phyloP scores from a whole-genome alignment of 2,113 vertebrate genomes.

The Campylorhamphus procurvoides region DNA sequence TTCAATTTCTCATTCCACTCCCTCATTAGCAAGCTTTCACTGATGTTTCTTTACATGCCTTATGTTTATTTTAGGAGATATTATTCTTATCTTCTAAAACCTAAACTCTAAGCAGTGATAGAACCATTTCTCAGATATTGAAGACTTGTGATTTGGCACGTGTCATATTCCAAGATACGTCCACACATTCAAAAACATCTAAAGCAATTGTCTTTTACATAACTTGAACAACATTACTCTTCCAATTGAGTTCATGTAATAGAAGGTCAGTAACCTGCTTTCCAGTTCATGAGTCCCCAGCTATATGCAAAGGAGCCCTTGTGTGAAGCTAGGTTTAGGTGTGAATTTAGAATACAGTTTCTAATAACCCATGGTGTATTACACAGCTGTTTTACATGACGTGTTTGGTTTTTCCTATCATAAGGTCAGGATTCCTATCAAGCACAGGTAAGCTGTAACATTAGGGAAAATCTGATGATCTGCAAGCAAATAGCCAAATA shows the following conservation, averaged over 20 bases:
- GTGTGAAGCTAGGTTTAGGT: background rate
- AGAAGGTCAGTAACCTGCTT: background rate
- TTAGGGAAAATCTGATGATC: background rate
- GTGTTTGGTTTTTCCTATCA: background rate
- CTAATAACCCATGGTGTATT: background rate
- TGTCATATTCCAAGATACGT: background rate
- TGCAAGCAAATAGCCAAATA: background rate
- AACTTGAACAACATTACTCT: background rate
- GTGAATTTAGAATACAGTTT: background rate
- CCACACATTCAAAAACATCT: background rate
- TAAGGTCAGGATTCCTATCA: background rate
- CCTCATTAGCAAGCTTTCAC: conserved; percentile 3
- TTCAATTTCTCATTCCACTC: background rate
- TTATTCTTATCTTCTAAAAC: conserved; percentile 26
- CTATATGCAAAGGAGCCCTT: background rate
- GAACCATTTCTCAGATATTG: conserved; percentile 6
- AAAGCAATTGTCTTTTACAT: background rate
- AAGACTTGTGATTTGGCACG: background rate
- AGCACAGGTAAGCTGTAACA: background rate
- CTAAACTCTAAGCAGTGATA: background rate
- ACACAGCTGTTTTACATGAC: background rate
- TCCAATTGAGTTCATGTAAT: background rate
- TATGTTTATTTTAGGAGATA: conserved; percentile 28
- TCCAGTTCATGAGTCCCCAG: background rate
- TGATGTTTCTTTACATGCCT: background rate